Evolutionary conservation across 2,113 vertebrate genomes (phyloP), one percentile per base, ranked within the genome.

Genomic region (Pseudorectes ferrugineus): DNA sequence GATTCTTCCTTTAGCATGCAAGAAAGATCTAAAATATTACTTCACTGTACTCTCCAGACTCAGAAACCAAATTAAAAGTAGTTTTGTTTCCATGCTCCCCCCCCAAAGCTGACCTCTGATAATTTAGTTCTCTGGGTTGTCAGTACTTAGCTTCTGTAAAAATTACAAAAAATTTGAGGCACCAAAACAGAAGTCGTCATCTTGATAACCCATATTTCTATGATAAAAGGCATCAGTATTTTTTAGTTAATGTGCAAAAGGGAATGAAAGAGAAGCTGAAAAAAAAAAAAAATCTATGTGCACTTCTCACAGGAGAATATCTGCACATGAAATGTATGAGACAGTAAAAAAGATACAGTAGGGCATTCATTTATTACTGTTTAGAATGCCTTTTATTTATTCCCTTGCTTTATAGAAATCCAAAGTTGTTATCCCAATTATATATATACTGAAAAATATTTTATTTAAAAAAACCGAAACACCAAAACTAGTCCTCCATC

Each of bases 401-500:
- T 86, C 28, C 5, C 16, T 54, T 72, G 23, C 15, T 45, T 61
- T 85, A 26, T 25, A 68, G 1, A 31, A 65, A 61, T 59, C 15
- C 22, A 62, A 65, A 71, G 1, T 11, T 28, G 8, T 65, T 12
- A 22, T 82, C 28, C 18, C 29, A 66, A 52, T 66, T 48, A 54
- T 29, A 70, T 33, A 36, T 21, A 63, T 31, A n/a, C 15, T 49
- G 1, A 54, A 52, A 66, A 84, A 22, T 38, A 35, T 8, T 74
- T 70, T 59, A 4, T 68, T 76, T 31, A 46, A 59, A 19, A 23
- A 31, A 4, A 1, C 3, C 3, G 17, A 25, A 48, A 9, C 18
- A 54, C 11, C 16, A 61, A 83, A 23, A n/a, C 3, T 35, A 54
- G 48, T 49, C 9, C 16, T 9, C 1, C 0, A 1, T 35, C 2